These are phyloP conservation scores for Rhingia rostrata DNA, from an alignment of 2,888 invertebrate genomes.

Conservation along the genomic window DNA sequence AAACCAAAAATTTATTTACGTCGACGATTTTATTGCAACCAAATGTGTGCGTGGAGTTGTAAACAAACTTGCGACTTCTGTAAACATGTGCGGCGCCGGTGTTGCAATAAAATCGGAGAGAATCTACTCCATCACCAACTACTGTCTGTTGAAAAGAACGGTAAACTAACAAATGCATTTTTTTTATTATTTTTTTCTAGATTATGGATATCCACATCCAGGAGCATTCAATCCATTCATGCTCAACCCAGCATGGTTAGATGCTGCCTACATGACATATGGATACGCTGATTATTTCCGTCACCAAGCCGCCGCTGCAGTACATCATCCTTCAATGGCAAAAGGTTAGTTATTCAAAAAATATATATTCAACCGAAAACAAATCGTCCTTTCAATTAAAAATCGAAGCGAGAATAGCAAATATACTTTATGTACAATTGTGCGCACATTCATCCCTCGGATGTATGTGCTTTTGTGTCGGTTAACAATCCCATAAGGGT, in stretches of 20 bases:
- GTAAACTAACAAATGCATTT: constrained; percentile 30
- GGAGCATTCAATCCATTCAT: constrained; percentile 91
- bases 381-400: constrained; percentile 59
- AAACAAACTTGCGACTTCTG: constrained; percentile 36
- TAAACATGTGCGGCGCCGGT: constrained; percentile 72
- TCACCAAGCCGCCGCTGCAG: constrained; percentile 83
- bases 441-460: constrained; percentile 13
- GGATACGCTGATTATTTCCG: constrained; percentile 89
- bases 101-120: constrained; percentile 64
- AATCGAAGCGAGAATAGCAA: constrained; percentile 69
- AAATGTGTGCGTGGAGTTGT: constrained; percentile 61
- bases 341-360: constrained; percentile 84
- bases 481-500: constrained; percentile 55
- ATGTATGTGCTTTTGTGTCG: constrained; percentile 40
- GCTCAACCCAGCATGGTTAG: constrained; percentile 92
- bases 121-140: constrained; percentile 38
- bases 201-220: constrained; percentile 91
- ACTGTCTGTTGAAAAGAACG: constrained; percentile 28
- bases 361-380: background rate
- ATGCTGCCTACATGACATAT: constrained; percentile 92
- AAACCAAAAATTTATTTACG: constrained; percentile 6
- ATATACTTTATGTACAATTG: constrained; percentile 28
- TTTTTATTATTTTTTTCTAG: constrained; percentile 82
- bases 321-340: constrained; percentile 84
- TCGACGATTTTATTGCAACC: constrained; percentile 68